Conservation (phyloP, 2,888 invertebrate genomes). For the Cerastis rubricosa region DNA sequence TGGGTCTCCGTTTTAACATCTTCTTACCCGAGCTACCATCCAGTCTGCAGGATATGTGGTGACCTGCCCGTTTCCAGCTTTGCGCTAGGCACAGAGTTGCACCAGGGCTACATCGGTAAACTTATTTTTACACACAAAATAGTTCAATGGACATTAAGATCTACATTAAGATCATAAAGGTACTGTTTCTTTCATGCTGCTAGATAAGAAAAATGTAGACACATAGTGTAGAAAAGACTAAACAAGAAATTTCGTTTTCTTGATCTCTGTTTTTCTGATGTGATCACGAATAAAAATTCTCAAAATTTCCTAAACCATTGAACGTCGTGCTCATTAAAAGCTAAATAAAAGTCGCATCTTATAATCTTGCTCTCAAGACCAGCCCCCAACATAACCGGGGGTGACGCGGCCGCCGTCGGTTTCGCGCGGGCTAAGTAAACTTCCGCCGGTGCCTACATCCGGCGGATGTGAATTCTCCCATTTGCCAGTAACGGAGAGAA, state of each 20-base stretch:
- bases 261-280: background rate
- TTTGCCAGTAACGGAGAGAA: conserved; percentile 80
- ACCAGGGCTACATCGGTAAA: background rate
- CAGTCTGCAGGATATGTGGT: background rate
- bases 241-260: background rate
- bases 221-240: background rate
- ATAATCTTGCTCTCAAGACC: conserved; percentile 53
- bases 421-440: conserved; percentile 85
- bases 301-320: background rate
- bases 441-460: conserved; percentile 82
- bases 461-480: conserved; percentile 84
- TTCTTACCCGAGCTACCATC: background rate
- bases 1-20: background rate
- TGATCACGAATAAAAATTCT: background rate
- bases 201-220: no score
- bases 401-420: conserved; percentile 79
- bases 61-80: no score
- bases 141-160: no score
- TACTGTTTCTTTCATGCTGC: background rate
- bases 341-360: conserved; percentile 28
- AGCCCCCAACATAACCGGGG: conserved; percentile 69
- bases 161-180: background rate
- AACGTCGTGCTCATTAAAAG: conserved; percentile 19
- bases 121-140: background rate
- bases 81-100: no score